These are phyloP conservation scores for Aricia artaxerxes DNA, from an alignment of 2,888 invertebrate genomes.

Conservation along the genomic window DNA sequence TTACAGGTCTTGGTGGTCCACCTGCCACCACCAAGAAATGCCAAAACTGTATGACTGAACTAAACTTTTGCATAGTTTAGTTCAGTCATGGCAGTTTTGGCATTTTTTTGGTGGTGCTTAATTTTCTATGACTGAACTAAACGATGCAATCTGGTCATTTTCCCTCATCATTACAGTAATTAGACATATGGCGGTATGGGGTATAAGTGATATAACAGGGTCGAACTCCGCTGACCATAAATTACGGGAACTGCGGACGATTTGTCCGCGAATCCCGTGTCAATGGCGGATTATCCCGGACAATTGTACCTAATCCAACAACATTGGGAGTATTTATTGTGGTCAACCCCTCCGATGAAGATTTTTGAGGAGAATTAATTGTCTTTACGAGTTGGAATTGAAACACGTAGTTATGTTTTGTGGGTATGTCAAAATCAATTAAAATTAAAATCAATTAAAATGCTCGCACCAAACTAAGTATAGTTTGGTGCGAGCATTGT, in stretches of 20 bases:
- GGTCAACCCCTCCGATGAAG: constrained; percentile 55
- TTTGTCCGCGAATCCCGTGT: constrained; percentile 65
- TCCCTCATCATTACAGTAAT: neutral
- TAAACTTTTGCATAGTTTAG: too few species aligned
- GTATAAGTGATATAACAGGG: constrained; percentile 1
- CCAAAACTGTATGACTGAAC: too few species aligned
- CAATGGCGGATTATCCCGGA: constrained; percentile 67
- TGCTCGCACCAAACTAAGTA: too few species aligned
- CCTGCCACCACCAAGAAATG: too few species aligned
- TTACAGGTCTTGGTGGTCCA: too few species aligned
- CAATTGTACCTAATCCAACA: constrained; percentile 65
- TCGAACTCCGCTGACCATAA: constrained; percentile 51
- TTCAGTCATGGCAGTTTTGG: too few species aligned
- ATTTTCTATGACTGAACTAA: too few species aligned
- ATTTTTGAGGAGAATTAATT: constrained; percentile 42
- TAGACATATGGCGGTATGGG: constrained; percentile 13
- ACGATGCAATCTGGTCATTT: neutral
- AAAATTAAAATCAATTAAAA: too few species aligned
- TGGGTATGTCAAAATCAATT: neutral
- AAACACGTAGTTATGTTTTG: neutral
- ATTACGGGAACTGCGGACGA: constrained; percentile 56
- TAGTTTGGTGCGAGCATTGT: too few species aligned
- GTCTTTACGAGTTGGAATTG: neutral
- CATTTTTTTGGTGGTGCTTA: too few species aligned
- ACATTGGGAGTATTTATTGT: constrained; percentile 64